Base-by-base conservation (phyloP, 2,113 vertebrate genomes). In the Macquaria australasica region DNA sequence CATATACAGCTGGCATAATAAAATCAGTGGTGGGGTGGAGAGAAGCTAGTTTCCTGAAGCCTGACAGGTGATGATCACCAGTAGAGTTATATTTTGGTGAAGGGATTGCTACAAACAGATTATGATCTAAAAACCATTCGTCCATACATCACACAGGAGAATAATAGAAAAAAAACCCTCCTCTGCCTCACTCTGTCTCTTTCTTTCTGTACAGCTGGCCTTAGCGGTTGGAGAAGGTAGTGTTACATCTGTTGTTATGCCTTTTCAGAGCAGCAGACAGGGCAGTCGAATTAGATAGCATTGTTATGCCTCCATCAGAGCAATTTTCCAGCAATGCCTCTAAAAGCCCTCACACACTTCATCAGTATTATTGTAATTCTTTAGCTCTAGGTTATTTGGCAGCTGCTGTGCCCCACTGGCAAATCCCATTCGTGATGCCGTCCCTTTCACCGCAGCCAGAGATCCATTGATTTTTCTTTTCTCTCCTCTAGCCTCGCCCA, bases 301-400 rank as follows among this genome's bases (percentile, higher is more conserved):
- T 97, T 97, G 97, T 97, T 96, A 93, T 91, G 92, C 91, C 94
- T 95, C 94, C 95, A 95, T 96, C 96, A 95, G 94, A 95, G 95
- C 94, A 96, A 93, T 96, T 96, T 96, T 95, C 95, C 96, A 95
- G 95, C 96, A 92, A 96, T 96, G 96, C 96, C 95, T 97, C 96
- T 97, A 93, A 96, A 97, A 96, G 96, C 96, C 93, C 94, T 90
- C 94, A 93, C 96, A 96, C 96, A 96, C 97, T 97, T 97, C 96
- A 97, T 97, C 97, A 97, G 96, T 96, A 96, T 98, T 97, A 98
- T 98, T 98, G 97, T 98, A 96, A 97, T 97, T 96, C 96, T 97
- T 96, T 96, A 96, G 97, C 97, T 97, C 95, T 96, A 97, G 97
- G 97, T 97, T 97, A 96, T 97, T 97, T 97, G 96, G 97, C 97